These are phyloP conservation scores for Fulica atra DNA, from an alignment of 2,113 vertebrate genomes.

Conservation along the genomic window DNA sequence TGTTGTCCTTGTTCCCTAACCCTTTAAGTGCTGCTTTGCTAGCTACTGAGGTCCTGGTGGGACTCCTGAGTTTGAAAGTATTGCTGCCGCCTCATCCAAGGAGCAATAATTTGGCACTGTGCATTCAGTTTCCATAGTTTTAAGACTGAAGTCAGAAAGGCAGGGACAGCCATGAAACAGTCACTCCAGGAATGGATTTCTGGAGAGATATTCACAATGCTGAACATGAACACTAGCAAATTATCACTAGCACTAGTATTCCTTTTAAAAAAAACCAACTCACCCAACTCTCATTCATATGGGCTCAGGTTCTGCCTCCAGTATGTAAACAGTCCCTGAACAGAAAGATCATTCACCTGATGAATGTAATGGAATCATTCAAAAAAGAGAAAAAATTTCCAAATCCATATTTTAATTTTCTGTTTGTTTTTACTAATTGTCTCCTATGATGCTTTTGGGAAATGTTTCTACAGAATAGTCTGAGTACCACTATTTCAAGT, in stretches of 20 bases:
- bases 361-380: background rate
- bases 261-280: background rate
- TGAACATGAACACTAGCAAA: background rate
- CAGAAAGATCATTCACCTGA: background rate
- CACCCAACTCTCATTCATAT: background rate
- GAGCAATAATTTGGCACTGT: background rate
- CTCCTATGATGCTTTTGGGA: background rate
- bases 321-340: background rate
- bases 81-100: background rate
- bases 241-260: background rate
- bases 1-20: background rate
- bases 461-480: background rate
- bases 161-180: background rate
- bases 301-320: background rate
- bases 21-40: background rate
- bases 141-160: background rate
- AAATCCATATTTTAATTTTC: background rate
- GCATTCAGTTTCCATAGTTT: background rate
- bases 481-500: background rate
- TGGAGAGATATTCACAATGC: background rate
- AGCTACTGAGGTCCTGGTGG: background rate
- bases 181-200: background rate
- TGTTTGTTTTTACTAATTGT: background rate
- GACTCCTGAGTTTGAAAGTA: background rate
- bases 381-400: background rate